phyloP scores from a whole-genome alignment of 2,113 vertebrate species.

The Theristicus caerulescens region DNA sequence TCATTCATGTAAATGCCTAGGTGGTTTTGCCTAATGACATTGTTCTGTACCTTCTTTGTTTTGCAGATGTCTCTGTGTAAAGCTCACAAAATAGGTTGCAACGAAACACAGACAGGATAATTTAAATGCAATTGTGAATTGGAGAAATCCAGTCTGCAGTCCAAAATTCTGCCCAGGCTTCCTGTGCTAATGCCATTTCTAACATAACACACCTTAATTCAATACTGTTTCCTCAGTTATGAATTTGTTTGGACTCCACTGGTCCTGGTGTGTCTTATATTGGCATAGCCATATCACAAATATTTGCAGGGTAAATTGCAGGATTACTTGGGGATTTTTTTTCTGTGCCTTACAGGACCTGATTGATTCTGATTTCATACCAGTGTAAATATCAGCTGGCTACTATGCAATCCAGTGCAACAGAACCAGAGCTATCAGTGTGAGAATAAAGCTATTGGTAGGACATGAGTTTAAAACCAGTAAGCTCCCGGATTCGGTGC shows the following conservation, averaged over 20 bases:
- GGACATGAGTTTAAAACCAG: neutral
- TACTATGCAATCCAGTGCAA: neutral
- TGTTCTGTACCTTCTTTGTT: neutral
- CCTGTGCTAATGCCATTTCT: neutral
- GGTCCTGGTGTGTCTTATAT: neutral
- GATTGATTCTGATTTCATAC: neutral
- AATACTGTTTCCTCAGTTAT: neutral
- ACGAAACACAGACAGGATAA: neutral
- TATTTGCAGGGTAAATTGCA: neutral
- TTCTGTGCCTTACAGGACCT: neutral
- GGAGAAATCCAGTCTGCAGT: neutral
- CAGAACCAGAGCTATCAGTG: neutral
- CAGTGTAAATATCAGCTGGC: neutral
- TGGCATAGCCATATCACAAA: neutral
- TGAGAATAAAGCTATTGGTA: neutral
- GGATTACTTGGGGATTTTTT: neutral
- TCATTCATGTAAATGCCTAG: neutral
- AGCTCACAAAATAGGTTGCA: neutral
- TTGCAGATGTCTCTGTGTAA: neutral
- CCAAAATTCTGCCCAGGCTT: neutral
- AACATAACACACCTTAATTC: neutral
- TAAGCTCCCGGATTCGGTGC: neutral
- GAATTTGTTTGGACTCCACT: neutral
- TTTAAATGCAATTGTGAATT: neutral
- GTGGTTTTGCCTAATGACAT: neutral